Evolutionary conservation across 2,113 vertebrate genomes (phyloP).

Genomic region (Myotis lucifugus): DNA sequence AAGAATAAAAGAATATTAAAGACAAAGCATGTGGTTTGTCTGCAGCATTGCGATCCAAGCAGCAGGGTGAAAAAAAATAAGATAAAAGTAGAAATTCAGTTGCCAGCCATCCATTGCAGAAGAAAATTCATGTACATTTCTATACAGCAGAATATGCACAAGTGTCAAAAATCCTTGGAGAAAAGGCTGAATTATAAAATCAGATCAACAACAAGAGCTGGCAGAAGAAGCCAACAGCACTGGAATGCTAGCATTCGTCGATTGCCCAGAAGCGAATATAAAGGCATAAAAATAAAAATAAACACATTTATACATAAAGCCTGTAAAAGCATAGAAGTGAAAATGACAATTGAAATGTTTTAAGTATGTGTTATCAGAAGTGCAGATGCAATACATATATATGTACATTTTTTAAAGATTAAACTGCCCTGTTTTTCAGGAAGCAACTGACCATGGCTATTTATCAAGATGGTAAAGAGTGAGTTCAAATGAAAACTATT

Average conservation of each 20-base stretch:
- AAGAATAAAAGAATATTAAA: constrained; percentile 42
- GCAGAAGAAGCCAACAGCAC: neutral
- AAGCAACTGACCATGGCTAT: neutral
- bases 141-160: constrained; percentile 29
- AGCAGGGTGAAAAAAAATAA: constrained; percentile 43
- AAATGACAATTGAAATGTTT: neutral
- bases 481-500: constrained; percentile 26
- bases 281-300: constrained; percentile 15
- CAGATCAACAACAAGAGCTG: constrained; percentile 27
- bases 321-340: neutral
- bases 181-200: constrained; percentile 55
- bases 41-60: constrained; percentile 36
- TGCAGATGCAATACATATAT: neutral
- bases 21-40: constrained; percentile 21
- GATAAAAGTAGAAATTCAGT: constrained; percentile 55
- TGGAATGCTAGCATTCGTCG: neutral
- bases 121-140: constrained; percentile 46
- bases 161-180: constrained; percentile 55
- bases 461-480: neutral
- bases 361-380: neutral
- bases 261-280: neutral
- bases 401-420: neutral
- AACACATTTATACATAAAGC: neutral
- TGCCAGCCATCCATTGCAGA: constrained; percentile 46
- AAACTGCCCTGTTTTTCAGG: neutral